Evolutionary conservation across 2,888 invertebrate species (phyloP), one percentile per base, ranked within the genome.

Genomic region (Marronus borbonicus): DNA sequence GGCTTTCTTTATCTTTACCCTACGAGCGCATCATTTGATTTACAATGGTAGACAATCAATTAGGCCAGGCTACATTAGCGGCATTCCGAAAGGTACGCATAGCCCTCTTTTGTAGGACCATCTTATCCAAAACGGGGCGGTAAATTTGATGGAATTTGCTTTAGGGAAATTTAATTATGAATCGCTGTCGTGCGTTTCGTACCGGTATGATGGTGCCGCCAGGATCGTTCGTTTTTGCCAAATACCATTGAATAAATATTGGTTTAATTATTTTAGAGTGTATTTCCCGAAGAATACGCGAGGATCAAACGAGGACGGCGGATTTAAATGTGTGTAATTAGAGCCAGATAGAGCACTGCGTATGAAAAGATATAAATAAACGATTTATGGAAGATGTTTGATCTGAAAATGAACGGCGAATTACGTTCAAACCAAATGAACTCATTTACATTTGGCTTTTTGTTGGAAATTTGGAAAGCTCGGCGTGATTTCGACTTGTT

Each of bases 31-130:
- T 28, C 44, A 44, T 68, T 20, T 24, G 24, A 44, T 68, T 68
- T 74, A 60, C 17, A 55, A 60, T 60, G 60, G 60, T 39, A 60
- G 60, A 58, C 60, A 60, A 74, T 74, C 60, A 60, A 74, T 74
- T 60, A 74, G 49, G 4, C 55, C 20, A 7, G 7, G 55, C 55
- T 17, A 55, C n/a, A 55, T n/a, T 55, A 55, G 8, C 55, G 20
- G 7, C n/a, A 20, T 7, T 55, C 55, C 44, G 14, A 17, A 55
- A 55, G 55, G 55, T 62, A 62, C 55, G 55, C n/a, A 55, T 1
- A 17, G 1, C 1, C 17, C 20, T 1, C 62, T 31, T 62, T 62
- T 31, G 62, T 28, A 20, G 31, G 12, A 14, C 31, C 14, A 31
- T 31, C 31, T 62, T 62, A 62, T 8, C n/a, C 20, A 14, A 62